Evolutionary conservation across 2,797 vertebrate species (phyloP).

Genomic region (Neosalanx taihuensis): DNA sequence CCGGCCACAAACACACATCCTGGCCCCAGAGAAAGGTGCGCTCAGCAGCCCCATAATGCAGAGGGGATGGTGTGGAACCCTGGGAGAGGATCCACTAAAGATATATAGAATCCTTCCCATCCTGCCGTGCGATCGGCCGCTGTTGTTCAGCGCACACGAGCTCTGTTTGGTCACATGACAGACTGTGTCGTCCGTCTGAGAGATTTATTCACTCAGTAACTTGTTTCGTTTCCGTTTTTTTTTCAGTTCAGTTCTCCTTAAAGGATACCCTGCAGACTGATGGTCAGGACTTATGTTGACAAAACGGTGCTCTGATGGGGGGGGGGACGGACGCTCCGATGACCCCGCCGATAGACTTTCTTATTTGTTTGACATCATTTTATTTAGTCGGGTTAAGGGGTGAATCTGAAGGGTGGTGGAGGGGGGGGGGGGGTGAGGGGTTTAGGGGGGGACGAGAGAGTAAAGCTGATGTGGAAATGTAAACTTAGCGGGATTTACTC

Average conservation of each 20-base stretch:
- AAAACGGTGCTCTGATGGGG: too few species aligned
- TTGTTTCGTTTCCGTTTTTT: too few species aligned
- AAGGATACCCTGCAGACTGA: too few species aligned
- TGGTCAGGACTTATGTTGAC: too few species aligned
- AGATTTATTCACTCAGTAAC: too few species aligned
- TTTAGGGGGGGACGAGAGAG: conserved; percentile 57
- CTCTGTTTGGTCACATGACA: too few species aligned
- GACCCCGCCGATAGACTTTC: conserved; percentile 18
- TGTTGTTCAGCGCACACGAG: background rate
- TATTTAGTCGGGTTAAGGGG: conserved; percentile 45
- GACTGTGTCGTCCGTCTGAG: too few species aligned
- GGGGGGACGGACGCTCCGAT: conserved; percentile 3
- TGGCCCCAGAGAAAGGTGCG: conserved; percentile 53
- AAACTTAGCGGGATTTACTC: conserved; percentile 79
- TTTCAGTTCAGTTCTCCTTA: too few species aligned
- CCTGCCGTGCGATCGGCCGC: too few species aligned
- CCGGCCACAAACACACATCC: conserved; percentile 85
- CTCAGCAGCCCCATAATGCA: background rate
- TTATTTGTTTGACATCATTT: conserved; percentile 55
- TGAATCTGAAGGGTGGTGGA: conserved; percentile 25
- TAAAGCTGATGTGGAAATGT: conserved; percentile 82
- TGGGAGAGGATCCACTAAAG: conserved; percentile 32
- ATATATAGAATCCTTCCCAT: conserved; percentile 25
- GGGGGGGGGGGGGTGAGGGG: conserved; percentile 33
- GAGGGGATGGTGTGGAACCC: background rate